Percentiles rank a stretch among this genome's conserved stretches.
Evolutionary conservation across 2,888 invertebrate species (phyloP).

Genomic region (Ceramica pisi): DNA sequence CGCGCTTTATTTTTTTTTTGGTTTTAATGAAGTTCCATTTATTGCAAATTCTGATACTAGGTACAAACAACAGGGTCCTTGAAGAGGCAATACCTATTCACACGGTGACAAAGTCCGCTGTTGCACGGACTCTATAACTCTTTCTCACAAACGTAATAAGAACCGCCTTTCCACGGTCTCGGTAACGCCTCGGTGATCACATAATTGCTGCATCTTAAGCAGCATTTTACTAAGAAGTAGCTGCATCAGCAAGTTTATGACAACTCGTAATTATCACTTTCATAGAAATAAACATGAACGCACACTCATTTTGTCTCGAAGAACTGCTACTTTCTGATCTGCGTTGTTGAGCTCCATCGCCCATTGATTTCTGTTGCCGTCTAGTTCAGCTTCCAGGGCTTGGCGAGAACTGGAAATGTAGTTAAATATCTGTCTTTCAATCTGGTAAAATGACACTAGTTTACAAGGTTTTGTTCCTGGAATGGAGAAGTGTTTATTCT

Average conservation of each 20-base stretch:
- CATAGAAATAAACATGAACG: slow-evolving; percentile 37
- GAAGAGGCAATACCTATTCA: background rate
- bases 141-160: slow-evolving; percentile 49
- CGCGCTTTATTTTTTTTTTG: no score
- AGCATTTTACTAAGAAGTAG: slow-evolving; percentile 45
- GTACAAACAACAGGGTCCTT: background rate
- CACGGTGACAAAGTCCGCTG: slow-evolving; percentile 8
- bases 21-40: no score
- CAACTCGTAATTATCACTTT: slow-evolving; percentile 32
- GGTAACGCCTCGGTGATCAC: slow-evolving; percentile 55
- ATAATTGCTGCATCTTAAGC: slow-evolving; percentile 48
- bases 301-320: slow-evolving; percentile 83
- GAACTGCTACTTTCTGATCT: slow-evolving; percentile 78
- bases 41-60: no score
- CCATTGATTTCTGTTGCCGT: slow-evolving; percentile 73
- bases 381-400: slow-evolving; percentile 69
- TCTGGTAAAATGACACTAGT: no score
- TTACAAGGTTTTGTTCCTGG: no score
- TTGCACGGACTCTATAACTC: slow-evolving; percentile 37
- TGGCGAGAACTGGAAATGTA: slow-evolving; percentile 71
- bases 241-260: slow-evolving; percentile 39
- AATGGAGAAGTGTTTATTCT: no score
- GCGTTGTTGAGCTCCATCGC: slow-evolving; percentile 70
- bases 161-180: slow-evolving; percentile 46
- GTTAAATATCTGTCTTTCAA: no score